Percentiles rank a stretch among this genome's conserved stretches.
These are phyloP conservation scores for Anoplolepis gracilipes DNA, from an alignment of 1,140 invertebrate genomes.

Conservation along the genomic window DNA sequence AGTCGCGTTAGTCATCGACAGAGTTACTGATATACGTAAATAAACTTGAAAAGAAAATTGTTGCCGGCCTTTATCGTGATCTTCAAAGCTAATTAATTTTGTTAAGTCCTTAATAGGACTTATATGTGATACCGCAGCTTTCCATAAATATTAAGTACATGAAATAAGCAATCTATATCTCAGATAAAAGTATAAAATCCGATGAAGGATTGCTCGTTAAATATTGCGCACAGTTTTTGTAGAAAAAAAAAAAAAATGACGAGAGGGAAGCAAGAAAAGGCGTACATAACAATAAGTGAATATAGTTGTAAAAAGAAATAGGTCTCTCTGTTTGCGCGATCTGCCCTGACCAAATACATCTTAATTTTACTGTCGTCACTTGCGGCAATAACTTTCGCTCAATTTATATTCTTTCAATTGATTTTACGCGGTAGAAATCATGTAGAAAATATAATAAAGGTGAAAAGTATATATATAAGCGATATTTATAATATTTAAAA, in stretches of 20 bases:
- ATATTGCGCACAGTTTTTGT: slow-evolving; percentile 40
- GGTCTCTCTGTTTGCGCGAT: slow-evolving; percentile 24
- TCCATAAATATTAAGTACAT: slow-evolving; percentile 2
- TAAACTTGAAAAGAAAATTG: not conserved
- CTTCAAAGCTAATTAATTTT: slow-evolving; percentile 9
- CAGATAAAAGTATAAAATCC: not conserved
- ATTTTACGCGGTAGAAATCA: not conserved
- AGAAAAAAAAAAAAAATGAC: not conserved
- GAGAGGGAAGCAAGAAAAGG: slow-evolving; percentile 16
- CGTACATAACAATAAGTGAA: slow-evolving; percentile 13
- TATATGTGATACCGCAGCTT: slow-evolving; percentile 21
- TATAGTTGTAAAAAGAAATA: slow-evolving; percentile 14
- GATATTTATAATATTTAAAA: not conserved
- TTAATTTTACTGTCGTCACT: slow-evolving; percentile 13
- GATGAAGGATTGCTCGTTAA: slow-evolving; percentile 20
- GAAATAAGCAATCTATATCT: slow-evolving; percentile 28
- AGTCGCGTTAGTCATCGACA: not conserved
- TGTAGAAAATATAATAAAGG: not conserved
- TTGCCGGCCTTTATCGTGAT: not conserved
- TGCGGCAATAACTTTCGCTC: slow-evolving; percentile 4
- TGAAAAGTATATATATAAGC: not conserved
- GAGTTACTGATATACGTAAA: not conserved
- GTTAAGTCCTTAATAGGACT: slow-evolving; percentile 1
- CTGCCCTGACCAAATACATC: slow-evolving; percentile 20
- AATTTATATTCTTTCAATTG: not conserved